A percentile compares a stretch with the other conserved stretches of the same genome.
These are phyloP conservation scores for Temnothorax rugatulus DNA, from an alignment of 2,888 invertebrate genomes.

Conservation along the genomic window DNA sequence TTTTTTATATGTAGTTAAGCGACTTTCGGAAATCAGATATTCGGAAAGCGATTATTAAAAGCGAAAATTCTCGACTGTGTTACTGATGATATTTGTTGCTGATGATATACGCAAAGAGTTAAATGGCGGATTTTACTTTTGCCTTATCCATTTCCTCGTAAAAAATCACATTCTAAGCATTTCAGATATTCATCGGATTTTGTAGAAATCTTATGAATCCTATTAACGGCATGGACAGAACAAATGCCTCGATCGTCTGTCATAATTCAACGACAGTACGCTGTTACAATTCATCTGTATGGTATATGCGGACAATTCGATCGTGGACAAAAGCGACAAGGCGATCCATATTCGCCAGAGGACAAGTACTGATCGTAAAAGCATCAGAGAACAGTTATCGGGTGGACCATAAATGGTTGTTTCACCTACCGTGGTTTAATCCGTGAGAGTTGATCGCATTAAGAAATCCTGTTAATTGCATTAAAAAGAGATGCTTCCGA, in stretches of 20 bases:
- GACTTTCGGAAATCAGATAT: not conserved
- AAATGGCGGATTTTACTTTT: constrained; percentile 2
- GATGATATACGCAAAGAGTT: constrained; percentile 19
- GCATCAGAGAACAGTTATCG: constrained; percentile 10
- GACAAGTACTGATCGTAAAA: constrained; percentile 9
- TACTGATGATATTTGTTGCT: not conserved
- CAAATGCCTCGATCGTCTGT: constrained; percentile 53
- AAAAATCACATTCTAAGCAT: constrained; percentile 35
- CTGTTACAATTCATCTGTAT: constrained; percentile 60
- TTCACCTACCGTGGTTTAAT: constrained; percentile 17
- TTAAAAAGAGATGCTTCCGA: not conserved
- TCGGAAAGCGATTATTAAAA: not conserved
- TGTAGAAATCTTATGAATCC: constrained; percentile 65
- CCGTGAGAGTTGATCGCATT: not conserved
- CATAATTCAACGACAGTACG: constrained; percentile 67
- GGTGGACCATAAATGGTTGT: constrained; percentile 9
- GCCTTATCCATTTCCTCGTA: not conserved
- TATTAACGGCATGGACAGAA: constrained; percentile 50
- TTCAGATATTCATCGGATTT: constrained; percentile 23
- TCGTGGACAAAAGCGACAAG: constrained; percentile 59
- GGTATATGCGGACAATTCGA: constrained; percentile 52
- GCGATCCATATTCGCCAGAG: constrained; percentile 43
- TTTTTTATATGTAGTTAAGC: not conserved
- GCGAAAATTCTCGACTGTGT: not conserved
- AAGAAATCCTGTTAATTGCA: constrained; percentile 4